Evolutionary conservation across 2,797 vertebrate genomes (phyloP), one percentile per base, ranked within the genome.

Genomic region (Gadopsis marmoratus): DNA sequence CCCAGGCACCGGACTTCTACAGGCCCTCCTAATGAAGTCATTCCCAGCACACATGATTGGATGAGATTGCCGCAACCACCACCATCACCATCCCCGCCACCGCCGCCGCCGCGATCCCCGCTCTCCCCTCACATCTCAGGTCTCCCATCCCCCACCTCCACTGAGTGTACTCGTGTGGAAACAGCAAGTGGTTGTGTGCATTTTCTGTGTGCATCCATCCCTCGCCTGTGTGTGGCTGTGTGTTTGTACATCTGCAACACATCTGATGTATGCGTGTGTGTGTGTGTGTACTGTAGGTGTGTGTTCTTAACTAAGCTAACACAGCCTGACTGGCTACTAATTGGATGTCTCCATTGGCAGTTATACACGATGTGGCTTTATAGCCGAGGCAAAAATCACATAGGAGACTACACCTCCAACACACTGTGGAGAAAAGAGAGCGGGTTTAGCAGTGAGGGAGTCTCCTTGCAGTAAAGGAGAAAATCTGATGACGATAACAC

Each of bases 31-130:
- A 93, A 93, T 94, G 89, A 93, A 93, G 91, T 93, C 91, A 93
- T 94, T 94, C 90, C 90, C 82, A 47, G 81, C 89, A 85, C 90
- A 88, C 86, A 91, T 90, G 92, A 93, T 92, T 93, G 86, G 88
- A 79, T 82, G 88, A 92, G 85, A 93, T 93, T 92, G 90, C 88
- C 78, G 71, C 81, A 68, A 29, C 61, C 67, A 45, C 58, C 53
- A 31, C 61, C 51, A 11, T n/a, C 50, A 10, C 26, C 13, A 3
- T 17, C 23, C 11, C 72, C 1, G 12, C 73, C 3, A 23, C 72
- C 1, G 14, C 67, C 11, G 39, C 60, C n/a, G 5, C 83, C 26
- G 45, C 69, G 21, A 61, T 71, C 77, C 63, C 60, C 53, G 0
- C 65, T 35, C 69, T 56, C 79, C 75, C 47, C 37, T 55, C 74